A percentile compares a stretch with the other conserved stretches of the same genome.
Conservation (phyloP, 2,888 invertebrate genomes). For the Achlya flavicornis region DNA sequence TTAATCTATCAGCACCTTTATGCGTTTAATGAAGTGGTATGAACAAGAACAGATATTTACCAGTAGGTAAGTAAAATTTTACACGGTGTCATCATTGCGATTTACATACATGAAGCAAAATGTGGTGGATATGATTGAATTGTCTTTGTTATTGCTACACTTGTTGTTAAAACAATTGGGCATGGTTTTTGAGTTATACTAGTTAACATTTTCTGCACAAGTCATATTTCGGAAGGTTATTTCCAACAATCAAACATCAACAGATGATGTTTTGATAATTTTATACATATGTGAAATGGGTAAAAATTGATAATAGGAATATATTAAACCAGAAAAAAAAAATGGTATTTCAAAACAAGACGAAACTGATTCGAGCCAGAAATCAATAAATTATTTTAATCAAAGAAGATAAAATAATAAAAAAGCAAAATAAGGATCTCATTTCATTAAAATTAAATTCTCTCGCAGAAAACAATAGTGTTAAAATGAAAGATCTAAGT, state of each 20-base stretch:
- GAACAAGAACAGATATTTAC: conserved; percentile 8
- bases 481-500: conserved; percentile 21
- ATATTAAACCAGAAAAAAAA: too few relatives aligned
- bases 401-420: neutral
- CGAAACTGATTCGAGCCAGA: too few relatives aligned
- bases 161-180: neutral
- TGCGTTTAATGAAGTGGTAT: conserved; percentile 18
- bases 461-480: neutral
- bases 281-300: too few relatives aligned
- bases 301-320: too few relatives aligned
- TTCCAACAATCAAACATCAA: neutral
- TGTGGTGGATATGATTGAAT: neutral
- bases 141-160: neutral
- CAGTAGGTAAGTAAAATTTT: conserved; percentile 1
- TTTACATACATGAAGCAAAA: neutral
- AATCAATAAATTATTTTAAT: too few relatives aligned
- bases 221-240: neutral
- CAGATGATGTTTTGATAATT: neutral
- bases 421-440: neutral
- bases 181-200: too few relatives aligned
- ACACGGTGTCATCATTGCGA: conserved; percentile 1
- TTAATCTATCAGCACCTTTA: neutral
- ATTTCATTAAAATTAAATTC: neutral
- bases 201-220: neutral
- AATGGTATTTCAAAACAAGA: too few relatives aligned